phyloP scores from a whole-genome alignment of 2,113 vertebrate genomes.

The Brachypteracias leptosomus region DNA sequence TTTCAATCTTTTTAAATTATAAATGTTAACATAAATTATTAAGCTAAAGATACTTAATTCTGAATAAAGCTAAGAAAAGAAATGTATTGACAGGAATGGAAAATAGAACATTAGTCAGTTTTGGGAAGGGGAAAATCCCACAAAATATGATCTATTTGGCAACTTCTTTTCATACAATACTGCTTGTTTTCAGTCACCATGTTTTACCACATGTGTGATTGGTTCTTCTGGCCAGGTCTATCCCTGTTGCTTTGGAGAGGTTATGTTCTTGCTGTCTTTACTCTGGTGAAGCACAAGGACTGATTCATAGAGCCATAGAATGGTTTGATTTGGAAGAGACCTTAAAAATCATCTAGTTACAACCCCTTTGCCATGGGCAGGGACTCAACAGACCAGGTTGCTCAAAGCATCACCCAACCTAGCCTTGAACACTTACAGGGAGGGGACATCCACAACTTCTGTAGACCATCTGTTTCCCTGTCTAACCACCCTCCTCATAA shows the following conservation, averaged over 20 bases:
- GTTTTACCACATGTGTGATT: background rate
- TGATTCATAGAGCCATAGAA: background rate
- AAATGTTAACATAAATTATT: background rate
- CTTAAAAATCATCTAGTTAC: background rate
- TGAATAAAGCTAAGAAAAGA: background rate
- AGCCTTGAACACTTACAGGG: background rate
- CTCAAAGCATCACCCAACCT: background rate
- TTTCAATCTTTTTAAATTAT: background rate
- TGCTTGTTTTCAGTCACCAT: background rate
- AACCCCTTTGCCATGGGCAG: background rate
- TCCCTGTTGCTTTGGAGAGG: background rate
- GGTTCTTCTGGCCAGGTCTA: background rate
- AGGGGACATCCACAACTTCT: background rate
- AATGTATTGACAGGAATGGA: background rate
- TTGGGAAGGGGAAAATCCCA: background rate
- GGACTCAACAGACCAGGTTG: background rate
- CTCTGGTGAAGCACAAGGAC: background rate
- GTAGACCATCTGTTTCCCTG: background rate
- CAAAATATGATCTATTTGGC: background rate
- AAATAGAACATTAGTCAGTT: background rate
- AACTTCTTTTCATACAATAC: background rate
- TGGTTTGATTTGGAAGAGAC: background rate
- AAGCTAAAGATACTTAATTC: background rate
- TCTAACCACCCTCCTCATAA: too few relatives aligned
- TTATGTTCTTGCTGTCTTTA: background rate